Percentiles rank a stretch among this genome's conserved stretches.
phyloP scores from a whole-genome alignment of 2,113 vertebrate genomes.

The Microcebus murinus region DNA sequence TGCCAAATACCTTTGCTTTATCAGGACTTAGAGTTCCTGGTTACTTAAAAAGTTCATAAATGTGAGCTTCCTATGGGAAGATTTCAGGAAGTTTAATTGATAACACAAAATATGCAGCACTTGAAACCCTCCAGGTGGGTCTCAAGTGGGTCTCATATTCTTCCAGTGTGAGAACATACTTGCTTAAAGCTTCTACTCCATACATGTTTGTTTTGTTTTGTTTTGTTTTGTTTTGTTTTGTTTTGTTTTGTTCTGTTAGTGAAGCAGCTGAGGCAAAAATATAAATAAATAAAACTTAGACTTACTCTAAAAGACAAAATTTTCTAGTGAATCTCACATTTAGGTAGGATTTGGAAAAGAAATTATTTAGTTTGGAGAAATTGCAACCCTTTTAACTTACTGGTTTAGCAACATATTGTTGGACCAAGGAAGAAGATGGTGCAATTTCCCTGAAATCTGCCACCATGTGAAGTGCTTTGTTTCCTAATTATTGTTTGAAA shows the following conservation, averaged over 20 bases:
- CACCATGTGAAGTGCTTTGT: neutral
- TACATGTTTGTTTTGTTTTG: neutral
- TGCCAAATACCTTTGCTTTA: neutral
- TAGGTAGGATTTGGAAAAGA: conserved; percentile 1
- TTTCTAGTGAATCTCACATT: neutral
- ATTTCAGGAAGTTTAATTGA: neutral
- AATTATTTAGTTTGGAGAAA: neutral
- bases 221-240: neutral
- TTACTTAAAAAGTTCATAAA: neutral
- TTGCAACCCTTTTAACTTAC: neutral
- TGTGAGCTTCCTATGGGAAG: neutral
- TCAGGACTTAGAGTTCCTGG: neutral
- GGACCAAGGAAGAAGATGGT: neutral
- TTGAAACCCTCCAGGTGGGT: neutral
- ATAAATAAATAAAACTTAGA: neutral
- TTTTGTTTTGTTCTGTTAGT: neutral
- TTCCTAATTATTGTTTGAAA: conserved; percentile 31
- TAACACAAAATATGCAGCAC: neutral
- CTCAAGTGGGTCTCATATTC: neutral
- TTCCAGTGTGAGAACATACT: neutral
- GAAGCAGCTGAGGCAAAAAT: neutral
- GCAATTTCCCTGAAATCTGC: neutral
- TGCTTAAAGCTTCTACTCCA: neutral
- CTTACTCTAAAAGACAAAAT: neutral
- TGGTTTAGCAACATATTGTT: neutral